phyloP scores from a whole-genome alignment of 2,113 vertebrate genomes.

The Chaenocephalus aceratus region DNA sequence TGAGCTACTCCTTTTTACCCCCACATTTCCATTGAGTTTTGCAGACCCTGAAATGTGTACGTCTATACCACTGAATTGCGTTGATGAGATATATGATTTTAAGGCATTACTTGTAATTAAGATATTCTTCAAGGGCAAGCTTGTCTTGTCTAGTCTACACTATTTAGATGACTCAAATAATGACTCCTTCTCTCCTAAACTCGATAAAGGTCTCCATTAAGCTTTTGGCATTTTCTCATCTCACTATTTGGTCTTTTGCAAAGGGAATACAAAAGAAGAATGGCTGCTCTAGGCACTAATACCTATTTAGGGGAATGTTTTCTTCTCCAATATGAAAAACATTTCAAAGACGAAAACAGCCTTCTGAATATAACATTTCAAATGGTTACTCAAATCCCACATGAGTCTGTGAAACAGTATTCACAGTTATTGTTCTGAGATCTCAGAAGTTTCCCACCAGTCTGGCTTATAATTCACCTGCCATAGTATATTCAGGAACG shows the following conservation, averaged over 20 bases:
- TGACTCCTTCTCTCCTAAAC: not conserved
- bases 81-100: constrained; percentile 27
- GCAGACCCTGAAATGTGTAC: constrained; percentile 35
- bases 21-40: not conserved
- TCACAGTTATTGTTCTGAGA: constrained; percentile 55
- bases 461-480: constrained; percentile 38
- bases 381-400: constrained; percentile 9
- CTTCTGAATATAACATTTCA: constrained; percentile 22
- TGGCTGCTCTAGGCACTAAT: not conserved
- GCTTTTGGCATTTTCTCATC: constrained; percentile 6
- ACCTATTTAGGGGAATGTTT: not conserved
- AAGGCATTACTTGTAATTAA: constrained; percentile 36
- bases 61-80: constrained; percentile 11
- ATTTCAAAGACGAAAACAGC: constrained; percentile 14
- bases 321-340: constrained; percentile 3
- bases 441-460: constrained; percentile 27
- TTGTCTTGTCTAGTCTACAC: constrained; percentile 2
- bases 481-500: constrained; percentile 47
- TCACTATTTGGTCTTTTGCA: not conserved
- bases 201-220: constrained; percentile 28
- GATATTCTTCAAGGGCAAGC: constrained; percentile 28
- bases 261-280: not conserved
- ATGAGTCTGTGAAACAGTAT: constrained; percentile 2
- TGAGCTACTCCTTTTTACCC: not conserved
- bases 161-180: constrained; percentile 17